Evolutionary conservation across 1,140 invertebrate genomes (phyloP), one percentile per base, ranked within the genome.

Genomic region (Tetramorium parvispinum): DNA sequence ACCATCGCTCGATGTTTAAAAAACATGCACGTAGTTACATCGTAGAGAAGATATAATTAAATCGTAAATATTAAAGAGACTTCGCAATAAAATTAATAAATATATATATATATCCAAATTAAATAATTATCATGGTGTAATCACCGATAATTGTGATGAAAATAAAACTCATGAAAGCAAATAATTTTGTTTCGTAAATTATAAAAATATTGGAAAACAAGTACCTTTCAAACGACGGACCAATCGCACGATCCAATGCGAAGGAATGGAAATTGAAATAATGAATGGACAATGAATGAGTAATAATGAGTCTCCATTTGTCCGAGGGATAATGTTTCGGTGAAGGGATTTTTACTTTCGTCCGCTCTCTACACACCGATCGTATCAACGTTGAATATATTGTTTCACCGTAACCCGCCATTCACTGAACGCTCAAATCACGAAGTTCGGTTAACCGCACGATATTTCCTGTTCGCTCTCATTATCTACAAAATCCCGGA

Each of bases 371-470:
- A n/a, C 78, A 43, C 63, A 49, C 10, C 37, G 63, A 55, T 81
- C 32, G 46, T 66, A 55, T 81, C 59, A 53, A 70, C 46, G 13
- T 65, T 55, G 61, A 55, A 81, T 68, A 81, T 40, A 55, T 55
- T 55, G 78, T 70, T 81, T 81, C 78, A 55, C 78, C 32, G 32
- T 68, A 70, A 81, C 46, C 49, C 78, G 63, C 46, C 75, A 27
- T 57, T 85, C 88, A 63, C 77, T 75, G 21, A 79, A 76, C 79
- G 78, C 40, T 81, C 79, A 59, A 89, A 85, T 88, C 88, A 79
- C 86, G 61, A 89, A 88, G 82, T 89, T 89, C 89, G 92, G 93
- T 94, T 93, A 93, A 94, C 93, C 94, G 90, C 93, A 94, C 85
- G 89, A 87, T 89, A 92, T 91, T 93, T 94, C 93, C 93, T 93